Evolutionary conservation across 1,140 invertebrate species (phyloP).

Genomic region (Leptopilina clavipes): DNA sequence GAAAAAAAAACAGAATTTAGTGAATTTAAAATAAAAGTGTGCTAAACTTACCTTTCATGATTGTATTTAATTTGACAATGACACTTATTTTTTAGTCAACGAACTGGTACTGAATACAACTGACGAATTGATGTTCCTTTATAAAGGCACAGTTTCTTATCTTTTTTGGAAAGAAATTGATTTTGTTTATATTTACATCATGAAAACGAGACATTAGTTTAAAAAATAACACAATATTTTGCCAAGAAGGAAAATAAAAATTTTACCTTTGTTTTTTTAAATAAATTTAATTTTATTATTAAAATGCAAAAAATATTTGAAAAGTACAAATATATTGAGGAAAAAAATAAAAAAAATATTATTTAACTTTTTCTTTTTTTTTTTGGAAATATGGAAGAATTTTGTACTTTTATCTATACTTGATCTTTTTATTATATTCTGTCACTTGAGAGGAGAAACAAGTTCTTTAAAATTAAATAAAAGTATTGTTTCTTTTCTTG

Average conservation of each 20-base stretch:
- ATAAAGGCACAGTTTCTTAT: constrained; percentile 46
- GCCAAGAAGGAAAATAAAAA: background rate
- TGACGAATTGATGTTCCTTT: constrained; percentile 35
- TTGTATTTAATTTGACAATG: constrained; percentile 35
- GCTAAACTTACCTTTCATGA: constrained; percentile 41
- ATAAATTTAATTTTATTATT: no score
- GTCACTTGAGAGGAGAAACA: background rate
- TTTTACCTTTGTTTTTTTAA: no score
- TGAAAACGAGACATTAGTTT: no score
- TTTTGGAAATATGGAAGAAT: no score
- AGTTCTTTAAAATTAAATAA: constrained; percentile 13
- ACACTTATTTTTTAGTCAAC: constrained; percentile 3
- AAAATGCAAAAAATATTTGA: no score
- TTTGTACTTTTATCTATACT: background rate
- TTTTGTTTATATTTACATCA: no score
- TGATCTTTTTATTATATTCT: background rate
- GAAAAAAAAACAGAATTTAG: background rate
- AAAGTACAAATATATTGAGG: no score
- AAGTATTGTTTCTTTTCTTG: constrained; percentile 1
- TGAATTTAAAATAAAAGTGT: background rate
- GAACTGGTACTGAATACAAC: constrained; percentile 17
- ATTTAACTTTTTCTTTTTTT: no score
- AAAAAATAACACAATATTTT: no score
- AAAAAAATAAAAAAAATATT: no score
- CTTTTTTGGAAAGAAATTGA: constrained; percentile 41